phyloP scores from a whole-genome alignment of 2,113 vertebrate species.

The Crypturellus undulatus region DNA sequence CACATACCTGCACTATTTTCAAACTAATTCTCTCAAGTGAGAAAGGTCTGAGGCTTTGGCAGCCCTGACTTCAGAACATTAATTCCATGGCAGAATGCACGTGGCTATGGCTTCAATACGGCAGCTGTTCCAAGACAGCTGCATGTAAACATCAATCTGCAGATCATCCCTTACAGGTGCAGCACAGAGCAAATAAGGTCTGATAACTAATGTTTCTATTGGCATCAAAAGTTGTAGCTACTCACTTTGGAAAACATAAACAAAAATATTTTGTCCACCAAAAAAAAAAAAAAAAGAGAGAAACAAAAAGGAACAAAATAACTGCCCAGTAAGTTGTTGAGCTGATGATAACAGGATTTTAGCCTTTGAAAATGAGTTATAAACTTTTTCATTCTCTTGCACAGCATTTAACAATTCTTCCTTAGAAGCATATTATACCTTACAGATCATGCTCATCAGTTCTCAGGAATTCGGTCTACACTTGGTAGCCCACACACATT shows the following conservation, averaged over 20 bases:
- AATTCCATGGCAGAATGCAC: neutral
- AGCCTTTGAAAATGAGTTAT: accelerated
- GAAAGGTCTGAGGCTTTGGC: neutral
- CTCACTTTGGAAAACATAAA: neutral
- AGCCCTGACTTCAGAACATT: neutral
- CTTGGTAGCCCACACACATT: neutral
- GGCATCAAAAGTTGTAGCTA: neutral
- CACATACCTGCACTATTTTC: neutral
- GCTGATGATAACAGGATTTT: neutral
- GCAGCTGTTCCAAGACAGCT: neutral
- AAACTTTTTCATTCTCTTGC: neutral
- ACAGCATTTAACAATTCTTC: neutral
- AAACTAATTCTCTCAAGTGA: neutral
- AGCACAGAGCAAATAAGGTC: neutral
- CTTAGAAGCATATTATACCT: neutral
- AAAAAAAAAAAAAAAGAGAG: neutral
- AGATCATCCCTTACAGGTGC: neutral
- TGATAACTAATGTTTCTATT: neutral
- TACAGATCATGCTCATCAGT: neutral
- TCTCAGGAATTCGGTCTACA: neutral
- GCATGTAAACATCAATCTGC: neutral
- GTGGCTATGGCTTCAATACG: neutral
- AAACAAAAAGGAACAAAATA: neutral
- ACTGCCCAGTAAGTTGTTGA: neutral
- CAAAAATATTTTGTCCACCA: neutral